A percentile compares a stretch with the other conserved stretches of the same genome.
Evolutionary conservation across 2,113 vertebrate genomes (phyloP).

Genomic region (Oostethus manadensis): DNA sequence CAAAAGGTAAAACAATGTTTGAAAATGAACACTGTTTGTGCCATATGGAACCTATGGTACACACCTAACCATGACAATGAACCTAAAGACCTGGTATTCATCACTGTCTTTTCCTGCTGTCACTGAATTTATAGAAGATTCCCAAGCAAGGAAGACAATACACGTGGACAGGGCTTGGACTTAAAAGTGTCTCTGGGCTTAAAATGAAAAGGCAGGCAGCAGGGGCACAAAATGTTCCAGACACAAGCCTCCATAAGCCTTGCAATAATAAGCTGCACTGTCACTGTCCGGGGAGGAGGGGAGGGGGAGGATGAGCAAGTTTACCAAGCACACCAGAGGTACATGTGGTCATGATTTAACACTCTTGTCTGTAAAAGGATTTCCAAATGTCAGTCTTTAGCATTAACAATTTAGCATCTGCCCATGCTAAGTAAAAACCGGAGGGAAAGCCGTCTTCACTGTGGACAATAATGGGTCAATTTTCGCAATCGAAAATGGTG

Average conservation of each 20-base stretch:
- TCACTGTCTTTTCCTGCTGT: neutral
- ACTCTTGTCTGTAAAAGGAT: neutral
- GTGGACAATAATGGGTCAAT: neutral
- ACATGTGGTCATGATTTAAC: neutral
- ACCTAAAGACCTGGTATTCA: conserved; percentile 6
- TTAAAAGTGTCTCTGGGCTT: conserved; percentile 24
- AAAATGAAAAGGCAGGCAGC: conserved; percentile 29
- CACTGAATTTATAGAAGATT: conserved; percentile 11
- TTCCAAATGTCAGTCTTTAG: neutral
- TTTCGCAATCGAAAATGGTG: neutral
- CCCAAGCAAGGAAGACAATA: neutral
- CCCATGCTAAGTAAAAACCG: too few relatives aligned
- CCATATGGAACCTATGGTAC: too few relatives aligned
- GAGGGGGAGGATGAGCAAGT: neutral
- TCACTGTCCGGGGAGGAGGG: conserved; percentile 27
- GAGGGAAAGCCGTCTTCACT: neutral
- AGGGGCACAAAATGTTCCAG: conserved; percentile 63
- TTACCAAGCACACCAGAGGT: neutral
- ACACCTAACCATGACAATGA: too few relatives aligned
- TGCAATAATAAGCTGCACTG: conserved; percentile 19
- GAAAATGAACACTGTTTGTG: conserved; percentile 2
- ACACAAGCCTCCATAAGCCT: conserved; percentile 35
- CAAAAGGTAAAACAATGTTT: neutral
- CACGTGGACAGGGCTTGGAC: neutral
- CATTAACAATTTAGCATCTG: neutral